Percentiles rank a stretch among this genome's conserved stretches.
These are phyloP conservation scores for Phocides pigmalion DNA, from an alignment of 1,140 invertebrate genomes.

Conservation along the genomic window DNA sequence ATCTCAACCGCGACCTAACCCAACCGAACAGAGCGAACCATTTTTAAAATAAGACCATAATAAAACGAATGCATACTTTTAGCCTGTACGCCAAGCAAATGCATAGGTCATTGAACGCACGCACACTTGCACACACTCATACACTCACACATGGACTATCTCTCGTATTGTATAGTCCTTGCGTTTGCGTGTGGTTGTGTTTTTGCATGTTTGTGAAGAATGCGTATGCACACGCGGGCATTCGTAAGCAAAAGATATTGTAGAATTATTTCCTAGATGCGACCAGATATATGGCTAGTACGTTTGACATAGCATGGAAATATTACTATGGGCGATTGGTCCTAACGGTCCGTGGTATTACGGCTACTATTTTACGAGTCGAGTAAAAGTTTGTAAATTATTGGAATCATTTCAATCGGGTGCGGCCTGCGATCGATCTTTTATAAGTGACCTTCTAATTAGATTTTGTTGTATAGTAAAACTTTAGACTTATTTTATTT, in stretches of 20 bases:
- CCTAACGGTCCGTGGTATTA: constrained; percentile 40
- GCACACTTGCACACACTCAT: constrained; percentile 66
- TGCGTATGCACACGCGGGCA: constrained; percentile 70
- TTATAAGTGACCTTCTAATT: constrained; percentile 13
- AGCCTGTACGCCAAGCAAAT: constrained; percentile 79
- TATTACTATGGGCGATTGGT: constrained; percentile 44
- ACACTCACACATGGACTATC: constrained; percentile 54
- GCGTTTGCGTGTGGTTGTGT: constrained; percentile 60
- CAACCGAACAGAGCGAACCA: constrained; percentile 70
- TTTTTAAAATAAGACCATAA: constrained; percentile 83
- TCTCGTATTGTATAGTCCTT: constrained; percentile 54
- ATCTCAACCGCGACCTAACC: constrained; percentile 69
- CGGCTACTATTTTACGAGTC: constrained; percentile 24
- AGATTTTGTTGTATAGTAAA: constrained; percentile 16
- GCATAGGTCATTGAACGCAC: constrained; percentile 78
- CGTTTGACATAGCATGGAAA: constrained; percentile 47
- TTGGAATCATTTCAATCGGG: constrained; percentile 29
- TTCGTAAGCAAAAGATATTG: constrained; percentile 76
- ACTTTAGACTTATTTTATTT: not conserved
- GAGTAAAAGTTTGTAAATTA: constrained; percentile 29
- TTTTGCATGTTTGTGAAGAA: constrained; percentile 82
- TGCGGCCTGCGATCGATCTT: constrained; percentile 20
- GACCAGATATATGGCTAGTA: constrained; percentile 57
- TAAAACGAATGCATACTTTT: constrained; percentile 82
- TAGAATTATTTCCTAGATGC: constrained; percentile 82